Conservation (phyloP, 2,113 vertebrate genomes). For the Oxyura jamaicensis region DNA sequence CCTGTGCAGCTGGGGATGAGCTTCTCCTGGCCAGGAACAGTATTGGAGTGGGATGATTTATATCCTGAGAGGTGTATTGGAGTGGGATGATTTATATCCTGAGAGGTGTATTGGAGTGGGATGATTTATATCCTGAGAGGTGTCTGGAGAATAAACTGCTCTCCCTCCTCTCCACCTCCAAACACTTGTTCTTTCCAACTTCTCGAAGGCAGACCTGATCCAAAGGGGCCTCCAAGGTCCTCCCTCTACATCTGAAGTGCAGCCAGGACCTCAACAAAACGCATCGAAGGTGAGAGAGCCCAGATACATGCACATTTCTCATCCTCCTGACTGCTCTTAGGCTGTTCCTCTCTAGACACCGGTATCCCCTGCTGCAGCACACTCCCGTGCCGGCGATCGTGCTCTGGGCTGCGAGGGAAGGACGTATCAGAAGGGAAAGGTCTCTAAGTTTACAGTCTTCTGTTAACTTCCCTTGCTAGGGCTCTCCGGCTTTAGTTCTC, state of each 20-base stretch:
- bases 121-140: neutral
- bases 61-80: accelerated
- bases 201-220: neutral
- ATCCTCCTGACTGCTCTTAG: too few species aligned
- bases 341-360: too few species aligned
- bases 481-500: neutral
- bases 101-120: neutral
- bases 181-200: neutral
- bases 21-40: neutral
- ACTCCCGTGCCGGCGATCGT: too few species aligned
- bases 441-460: neutral
- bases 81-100: neutral
- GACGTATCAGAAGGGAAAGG: too few species aligned
- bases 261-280: neutral
- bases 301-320: too few species aligned
- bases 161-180: neutral
- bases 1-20: neutral
- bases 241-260: accelerated
- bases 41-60: neutral
- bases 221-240: neutral
- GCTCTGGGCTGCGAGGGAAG: too few species aligned
- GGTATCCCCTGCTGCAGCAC: too few species aligned
- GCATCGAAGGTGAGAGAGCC: too few species aligned
- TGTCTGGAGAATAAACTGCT: accelerated
- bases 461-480: neutral